Evolutionary conservation across 2,797 vertebrate genomes (phyloP).

Genomic region (Gallinago nigripennis): DNA sequence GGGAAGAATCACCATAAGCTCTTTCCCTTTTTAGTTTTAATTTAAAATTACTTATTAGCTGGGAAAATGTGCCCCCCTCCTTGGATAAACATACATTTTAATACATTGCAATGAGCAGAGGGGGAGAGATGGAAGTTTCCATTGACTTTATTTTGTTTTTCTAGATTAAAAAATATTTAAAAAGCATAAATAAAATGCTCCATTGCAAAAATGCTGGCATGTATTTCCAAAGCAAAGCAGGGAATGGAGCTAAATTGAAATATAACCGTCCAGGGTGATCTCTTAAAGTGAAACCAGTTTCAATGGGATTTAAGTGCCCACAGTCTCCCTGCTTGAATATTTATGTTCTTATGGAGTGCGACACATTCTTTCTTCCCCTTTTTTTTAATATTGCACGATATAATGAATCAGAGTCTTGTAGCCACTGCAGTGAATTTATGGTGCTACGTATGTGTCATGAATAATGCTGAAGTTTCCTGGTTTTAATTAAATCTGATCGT

Average conservation of each 20-base stretch:
- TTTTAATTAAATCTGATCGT: slow-evolving; percentile 11
- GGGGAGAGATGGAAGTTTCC: background rate
- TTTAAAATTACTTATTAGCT: background rate
- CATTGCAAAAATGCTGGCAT: background rate
- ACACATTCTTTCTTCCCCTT: background rate
- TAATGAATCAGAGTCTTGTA: background rate
- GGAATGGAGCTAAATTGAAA: background rate
- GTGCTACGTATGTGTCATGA: background rate
- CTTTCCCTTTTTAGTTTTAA: background rate
- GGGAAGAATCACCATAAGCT: background rate
- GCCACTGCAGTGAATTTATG: background rate
- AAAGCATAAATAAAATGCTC: slow-evolving; percentile 34
- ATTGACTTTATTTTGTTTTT: background rate
- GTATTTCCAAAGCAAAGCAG: background rate
- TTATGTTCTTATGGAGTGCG: slow-evolving; percentile 10
- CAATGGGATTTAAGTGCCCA: background rate
- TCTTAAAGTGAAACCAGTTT: background rate
- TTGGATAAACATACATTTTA: background rate
- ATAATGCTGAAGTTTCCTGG: background rate
- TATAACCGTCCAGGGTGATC: background rate
- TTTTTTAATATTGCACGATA: background rate
- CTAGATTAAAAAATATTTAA: background rate
- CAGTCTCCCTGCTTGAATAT: background rate
- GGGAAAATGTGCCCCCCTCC: background rate
- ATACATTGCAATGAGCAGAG: background rate